These are phyloP conservation scores for Cyrtodaria siliqua DNA, from an alignment of 2,888 invertebrate genomes.

Conservation along the genomic window DNA sequence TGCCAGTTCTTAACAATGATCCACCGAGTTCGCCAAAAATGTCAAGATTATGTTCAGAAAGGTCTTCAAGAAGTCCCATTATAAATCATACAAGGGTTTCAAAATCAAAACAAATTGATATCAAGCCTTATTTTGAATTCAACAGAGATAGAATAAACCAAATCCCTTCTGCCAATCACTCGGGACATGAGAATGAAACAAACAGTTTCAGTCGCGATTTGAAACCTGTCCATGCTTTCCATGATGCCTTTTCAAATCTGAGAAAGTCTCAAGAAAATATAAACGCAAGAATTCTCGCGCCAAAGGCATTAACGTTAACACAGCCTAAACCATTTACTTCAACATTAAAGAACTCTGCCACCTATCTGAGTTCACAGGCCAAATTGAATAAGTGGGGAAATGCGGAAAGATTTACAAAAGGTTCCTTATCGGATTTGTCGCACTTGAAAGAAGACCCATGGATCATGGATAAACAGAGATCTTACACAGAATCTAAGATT, in stretches of 20 bases:
- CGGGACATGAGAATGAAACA: background rate
- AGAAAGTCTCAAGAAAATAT: conserved; percentile 68
- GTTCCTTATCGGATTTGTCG: conserved; percentile 68
- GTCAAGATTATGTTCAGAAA: conserved; percentile 41
- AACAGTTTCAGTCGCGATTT: conserved; percentile 36
- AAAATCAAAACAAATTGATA: conserved; percentile 56
- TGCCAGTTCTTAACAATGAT: conserved; percentile 67
- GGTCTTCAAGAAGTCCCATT: conserved; percentile 32
- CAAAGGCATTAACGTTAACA: conserved; percentile 52
- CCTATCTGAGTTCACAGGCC: conserved; percentile 57
- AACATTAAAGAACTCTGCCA: conserved; percentile 54
- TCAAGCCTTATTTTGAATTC: conserved; percentile 61
- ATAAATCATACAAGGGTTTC: conserved; percentile 16
- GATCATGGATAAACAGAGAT: conserved; percentile 62
- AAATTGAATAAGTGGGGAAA: conserved; percentile 67
- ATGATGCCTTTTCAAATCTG: conserved; percentile 67
- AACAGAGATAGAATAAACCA: conserved; percentile 32
- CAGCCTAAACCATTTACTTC: conserved; percentile 63
- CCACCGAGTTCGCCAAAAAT: conserved; percentile 40
- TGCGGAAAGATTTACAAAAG: conserved; percentile 68
- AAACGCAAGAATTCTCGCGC: conserved; percentile 24
- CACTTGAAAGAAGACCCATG: conserved; percentile 75
- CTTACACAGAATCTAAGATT: conserved; percentile 53
- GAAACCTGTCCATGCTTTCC: conserved; percentile 70
- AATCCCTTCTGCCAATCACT: too few species aligned